Percentiles rank a stretch among this genome's conserved stretches.
phyloP scores from a whole-genome alignment of 2,888 invertebrate species.

The Nomada flava region DNA sequence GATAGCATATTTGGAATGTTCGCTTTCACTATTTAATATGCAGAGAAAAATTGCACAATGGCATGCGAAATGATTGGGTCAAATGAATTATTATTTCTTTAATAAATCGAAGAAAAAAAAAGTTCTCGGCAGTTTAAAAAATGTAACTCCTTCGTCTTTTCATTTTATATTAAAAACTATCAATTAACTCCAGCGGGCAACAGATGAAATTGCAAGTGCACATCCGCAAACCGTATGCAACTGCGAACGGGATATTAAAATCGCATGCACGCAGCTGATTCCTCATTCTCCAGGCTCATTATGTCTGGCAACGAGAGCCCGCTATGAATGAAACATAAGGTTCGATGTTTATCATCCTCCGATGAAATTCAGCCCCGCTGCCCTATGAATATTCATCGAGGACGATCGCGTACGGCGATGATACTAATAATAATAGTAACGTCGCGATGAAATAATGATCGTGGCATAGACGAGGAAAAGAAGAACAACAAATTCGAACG shows the following conservation, averaged over 20 bases:
- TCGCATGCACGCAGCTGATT: conserved; percentile 26
- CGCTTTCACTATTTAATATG: too few relatives aligned
- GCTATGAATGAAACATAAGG: conserved; percentile 60
- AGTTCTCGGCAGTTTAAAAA: too few relatives aligned
- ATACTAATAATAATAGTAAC: conserved; percentile 49
- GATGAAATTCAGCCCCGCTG: conserved; percentile 31
- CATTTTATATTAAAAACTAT: background rate
- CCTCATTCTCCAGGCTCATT: conserved; percentile 25
- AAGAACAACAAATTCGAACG: background rate
- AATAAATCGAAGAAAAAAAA: too few relatives aligned
- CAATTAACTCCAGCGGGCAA: background rate
- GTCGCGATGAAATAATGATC: conserved; percentile 34
- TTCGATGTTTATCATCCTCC: conserved; percentile 54
- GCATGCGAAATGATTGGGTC: too few relatives aligned
- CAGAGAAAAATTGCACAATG: too few relatives aligned
- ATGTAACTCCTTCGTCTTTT: background rate
- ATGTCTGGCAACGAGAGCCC: conserved; percentile 15
- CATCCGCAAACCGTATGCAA: background rate
- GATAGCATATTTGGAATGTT: too few relatives aligned
- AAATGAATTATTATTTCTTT: too few relatives aligned
- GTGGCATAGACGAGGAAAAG: conserved; percentile 32
- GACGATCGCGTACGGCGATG: conserved; percentile 40
- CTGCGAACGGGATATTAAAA: conserved; percentile 13
- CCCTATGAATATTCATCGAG: conserved; percentile 69
- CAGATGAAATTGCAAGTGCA: background rate